These are phyloP conservation scores for Rutilus rutilus DNA, from an alignment of 2,113 vertebrate species.

Conservation along the genomic window DNA sequence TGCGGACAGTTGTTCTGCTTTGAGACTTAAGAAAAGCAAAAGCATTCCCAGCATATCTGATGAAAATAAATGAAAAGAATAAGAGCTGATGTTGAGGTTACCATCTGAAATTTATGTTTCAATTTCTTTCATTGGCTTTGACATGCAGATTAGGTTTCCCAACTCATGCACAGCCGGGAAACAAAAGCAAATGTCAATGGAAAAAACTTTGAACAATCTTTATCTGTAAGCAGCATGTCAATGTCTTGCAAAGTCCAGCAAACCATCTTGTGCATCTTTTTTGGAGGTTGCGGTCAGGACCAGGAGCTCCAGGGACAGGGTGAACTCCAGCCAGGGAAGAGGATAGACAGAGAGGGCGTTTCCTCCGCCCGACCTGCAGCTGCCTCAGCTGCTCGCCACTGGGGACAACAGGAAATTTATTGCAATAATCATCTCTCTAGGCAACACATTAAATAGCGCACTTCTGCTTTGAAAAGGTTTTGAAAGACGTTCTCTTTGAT, in stretches of 20 bases:
- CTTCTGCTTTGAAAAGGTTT: slow-evolving; percentile 69
- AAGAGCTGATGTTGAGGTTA: neutral
- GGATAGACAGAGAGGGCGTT: slow-evolving; percentile 14
- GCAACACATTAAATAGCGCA: slow-evolving; percentile 70
- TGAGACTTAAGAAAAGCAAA: slow-evolving; percentile 20
- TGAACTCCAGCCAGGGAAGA: neutral
- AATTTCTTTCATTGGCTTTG: slow-evolving; percentile 1
- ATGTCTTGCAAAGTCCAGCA: neutral
- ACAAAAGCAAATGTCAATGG: slow-evolving; percentile 23
- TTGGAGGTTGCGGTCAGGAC: neutral
- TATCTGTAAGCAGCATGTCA: neutral
- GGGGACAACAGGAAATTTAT: slow-evolving; percentile 67
- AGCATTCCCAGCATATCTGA: neutral
- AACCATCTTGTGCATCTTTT: slow-evolving; percentile 1
- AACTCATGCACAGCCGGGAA: neutral
- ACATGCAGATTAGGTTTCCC: neutral
- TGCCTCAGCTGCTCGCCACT: slow-evolving; percentile 40
- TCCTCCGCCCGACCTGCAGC: slow-evolving; percentile 30
- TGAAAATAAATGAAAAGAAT: slow-evolving; percentile 19
- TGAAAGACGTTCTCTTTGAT: slow-evolving; percentile 75
- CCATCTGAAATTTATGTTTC: neutral
- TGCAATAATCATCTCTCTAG: slow-evolving; percentile 70
- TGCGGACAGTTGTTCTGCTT: slow-evolving; percentile 30
- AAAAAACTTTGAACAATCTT: slow-evolving; percentile 4
- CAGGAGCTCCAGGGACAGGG: neutral